Percentiles rank a stretch among this genome's conserved stretches.
Conservation (phyloP, 2,888 invertebrate genomes). For the Heteromurus nitidus region DNA sequence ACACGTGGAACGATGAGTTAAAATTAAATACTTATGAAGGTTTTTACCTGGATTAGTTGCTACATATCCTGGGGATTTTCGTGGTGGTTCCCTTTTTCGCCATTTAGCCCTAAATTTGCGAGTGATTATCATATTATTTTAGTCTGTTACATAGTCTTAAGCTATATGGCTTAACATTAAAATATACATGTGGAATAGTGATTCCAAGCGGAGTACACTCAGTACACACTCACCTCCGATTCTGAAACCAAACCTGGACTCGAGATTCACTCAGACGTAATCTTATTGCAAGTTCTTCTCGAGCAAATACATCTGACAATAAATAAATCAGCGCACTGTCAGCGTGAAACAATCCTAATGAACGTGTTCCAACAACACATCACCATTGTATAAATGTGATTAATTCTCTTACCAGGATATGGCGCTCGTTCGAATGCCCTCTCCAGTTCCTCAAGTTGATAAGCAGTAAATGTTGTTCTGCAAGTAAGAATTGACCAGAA, state of each 20-base stretch:
- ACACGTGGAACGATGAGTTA: neutral
- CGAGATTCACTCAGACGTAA: constrained; percentile 88
- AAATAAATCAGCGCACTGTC: no score
- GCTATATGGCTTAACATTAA: neutral
- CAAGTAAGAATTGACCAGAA: constrained; percentile 74
- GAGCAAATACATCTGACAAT: constrained; percentile 88
- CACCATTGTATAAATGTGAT: no score
- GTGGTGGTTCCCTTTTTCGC: constrained; percentile 94
- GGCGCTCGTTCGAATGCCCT: constrained; percentile 96
- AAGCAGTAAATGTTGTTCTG: constrained; percentile 97
- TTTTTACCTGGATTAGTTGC: constrained; percentile 73
- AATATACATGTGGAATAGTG: neutral
- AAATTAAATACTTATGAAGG: neutral
- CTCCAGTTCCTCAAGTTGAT: constrained; percentile 94
- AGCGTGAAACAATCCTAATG: no score
- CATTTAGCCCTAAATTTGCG: constrained; percentile 82
- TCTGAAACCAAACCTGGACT: constrained; percentile 89
- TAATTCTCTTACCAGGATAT: constrained; percentile 81
- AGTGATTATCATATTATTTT: no score
- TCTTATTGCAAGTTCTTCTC: constrained; percentile 94
- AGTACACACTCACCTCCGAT: constrained; percentile 81
- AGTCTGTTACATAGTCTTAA: no score
- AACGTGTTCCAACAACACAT: no score
- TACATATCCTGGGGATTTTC: constrained; percentile 81
- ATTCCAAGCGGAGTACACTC: neutral